Evolutionary conservation across 2,888 invertebrate genomes (phyloP).

Genomic region (Cosmorhoe ocellata): DNA sequence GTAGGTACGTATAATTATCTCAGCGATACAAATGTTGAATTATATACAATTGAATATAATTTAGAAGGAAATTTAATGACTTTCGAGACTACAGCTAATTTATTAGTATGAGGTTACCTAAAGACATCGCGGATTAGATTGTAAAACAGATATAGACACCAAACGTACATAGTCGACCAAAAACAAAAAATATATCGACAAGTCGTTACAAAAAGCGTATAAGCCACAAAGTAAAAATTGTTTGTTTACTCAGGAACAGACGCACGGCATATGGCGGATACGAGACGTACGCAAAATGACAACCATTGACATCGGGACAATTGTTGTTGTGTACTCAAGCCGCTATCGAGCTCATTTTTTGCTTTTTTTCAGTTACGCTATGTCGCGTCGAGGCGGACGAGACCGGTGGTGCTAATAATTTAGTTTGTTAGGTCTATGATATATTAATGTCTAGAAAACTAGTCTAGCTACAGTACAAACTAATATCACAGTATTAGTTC

Average conservation of each 20-base stretch:
- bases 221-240: constrained; percentile 50
- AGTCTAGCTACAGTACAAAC: too few species aligned
- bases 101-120: too few species aligned
- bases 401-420: constrained; percentile 44
- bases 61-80: too few species aligned
- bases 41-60: too few species aligned
- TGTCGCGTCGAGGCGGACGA: constrained; percentile 36
- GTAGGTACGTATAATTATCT: too few species aligned
- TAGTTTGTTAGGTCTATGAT: constrained; percentile 26
- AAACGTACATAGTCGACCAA: neutral
- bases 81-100: too few species aligned
- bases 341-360: constrained; percentile 47
- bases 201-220: constrained; percentile 11
- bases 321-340: constrained; percentile 71
- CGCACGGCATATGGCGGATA: constrained; percentile 73
- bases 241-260: constrained; percentile 56
- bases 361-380: constrained; percentile 45
- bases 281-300: constrained; percentile 72
- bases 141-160: too few species aligned
- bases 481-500: too few species aligned
- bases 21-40: too few species aligned
- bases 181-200: constrained; percentile 13
- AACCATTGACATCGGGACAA: constrained; percentile 61
- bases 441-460: constrained; percentile 2
- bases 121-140: too few species aligned